Evolutionary conservation across 1,140 invertebrate genomes (phyloP), one percentile per base, ranked within the genome.

Genomic region (Andricus grossulariae): DNA sequence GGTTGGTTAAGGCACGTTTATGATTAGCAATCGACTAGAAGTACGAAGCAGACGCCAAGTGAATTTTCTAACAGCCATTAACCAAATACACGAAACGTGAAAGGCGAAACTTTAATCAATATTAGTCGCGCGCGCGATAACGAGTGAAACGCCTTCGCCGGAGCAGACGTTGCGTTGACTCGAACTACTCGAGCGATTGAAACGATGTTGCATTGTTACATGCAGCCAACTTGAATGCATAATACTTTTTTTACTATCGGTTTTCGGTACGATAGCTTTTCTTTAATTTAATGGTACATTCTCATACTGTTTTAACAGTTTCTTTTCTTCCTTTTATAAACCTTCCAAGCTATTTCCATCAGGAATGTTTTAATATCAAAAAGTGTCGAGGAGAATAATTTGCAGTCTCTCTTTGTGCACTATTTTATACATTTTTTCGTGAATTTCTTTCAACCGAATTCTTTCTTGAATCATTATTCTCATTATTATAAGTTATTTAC

Each of bases 1-100:
- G 32, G 45, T 70, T 8, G 50, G 72, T 19, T 57, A 71, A 71
- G 66, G 54, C 55, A 77, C 70, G 75, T 74, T 75, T 70, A 78
- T 80, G 79, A 83, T 81, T 83, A 81, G 82, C 76, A 77, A 82
- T 83, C 80, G 80, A 74, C 80, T 81, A 49, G 25, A 39, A 45
- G 50, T 60, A 60, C 70, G 76, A 80, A 75, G 75, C 55, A 51
- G 55, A 55, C 55, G 75, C 25, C 66, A 60, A 19, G 72, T 79
- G 70, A 84, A 84, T 81, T 78, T 81, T 80, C 74, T 70, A 81
- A 75, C 74, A 74, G 16, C 51, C 21, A 55, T 66, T 66, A 66
- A 16, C 57, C 21, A 66, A 66, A 66, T 32, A 66, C 57, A 66
- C 25, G 57, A 25, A 57, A 21, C 16, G 57, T 39, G 57, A 66